phyloP scores from a whole-genome alignment of 2,113 vertebrate genomes.

The Pagrus major region DNA sequence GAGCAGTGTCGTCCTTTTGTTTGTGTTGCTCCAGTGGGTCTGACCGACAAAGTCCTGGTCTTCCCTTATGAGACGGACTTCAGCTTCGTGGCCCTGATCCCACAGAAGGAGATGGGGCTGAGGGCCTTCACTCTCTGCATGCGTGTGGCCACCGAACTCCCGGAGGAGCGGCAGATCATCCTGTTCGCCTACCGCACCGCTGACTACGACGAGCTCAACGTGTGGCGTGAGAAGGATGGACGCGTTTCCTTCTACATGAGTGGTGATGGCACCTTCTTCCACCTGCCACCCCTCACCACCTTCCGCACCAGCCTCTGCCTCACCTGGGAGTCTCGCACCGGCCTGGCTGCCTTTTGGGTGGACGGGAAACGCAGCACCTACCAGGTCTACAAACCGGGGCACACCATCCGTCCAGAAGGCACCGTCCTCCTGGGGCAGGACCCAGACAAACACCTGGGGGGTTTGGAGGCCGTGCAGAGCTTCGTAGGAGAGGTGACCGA shows the following conservation, averaged over 20 bases:
- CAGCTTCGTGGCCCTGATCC: constrained; percentile 83
- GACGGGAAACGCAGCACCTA: constrained; percentile 83
- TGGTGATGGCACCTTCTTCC: constrained; percentile 77
- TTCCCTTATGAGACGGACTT: constrained; percentile 86
- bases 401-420: constrained; percentile 79
- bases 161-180: constrained; percentile 82
- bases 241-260: constrained; percentile 82
- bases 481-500: constrained; percentile 86
- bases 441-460: constrained; percentile 80
- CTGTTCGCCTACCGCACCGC: constrained; percentile 86
- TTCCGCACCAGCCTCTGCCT: constrained; percentile 86
- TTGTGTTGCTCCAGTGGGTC: constrained; percentile 69
- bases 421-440: constrained; percentile 84
- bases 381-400: constrained; percentile 84
- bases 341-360: constrained; percentile 83
- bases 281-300: constrained; percentile 80
- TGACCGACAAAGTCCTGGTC: constrained; percentile 81
- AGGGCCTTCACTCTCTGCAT: constrained; percentile 85
- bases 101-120: constrained; percentile 80
- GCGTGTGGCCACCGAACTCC: constrained; percentile 83
- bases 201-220: constrained; percentile 84
- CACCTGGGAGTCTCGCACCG: constrained; percentile 83
- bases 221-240: constrained; percentile 85
- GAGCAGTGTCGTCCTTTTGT: not conserved
- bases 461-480: constrained; percentile 81